Evolutionary conservation across 1,140 invertebrate genomes (phyloP), one percentile per base, ranked within the genome.

Genomic region (Coenobita brevimanus): DNA sequence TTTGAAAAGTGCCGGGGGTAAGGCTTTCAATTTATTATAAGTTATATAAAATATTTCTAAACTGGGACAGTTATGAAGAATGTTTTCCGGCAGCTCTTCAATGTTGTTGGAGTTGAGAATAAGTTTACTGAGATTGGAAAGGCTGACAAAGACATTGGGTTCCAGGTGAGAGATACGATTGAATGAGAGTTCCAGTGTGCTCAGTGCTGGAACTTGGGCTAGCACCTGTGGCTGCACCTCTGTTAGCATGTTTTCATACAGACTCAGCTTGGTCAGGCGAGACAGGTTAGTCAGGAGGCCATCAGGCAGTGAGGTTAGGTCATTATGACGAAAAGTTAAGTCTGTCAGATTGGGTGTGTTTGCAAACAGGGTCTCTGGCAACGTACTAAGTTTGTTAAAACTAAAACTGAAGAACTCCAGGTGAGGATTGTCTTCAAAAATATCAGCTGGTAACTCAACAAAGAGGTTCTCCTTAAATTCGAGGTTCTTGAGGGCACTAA

Each of bases 331-430:
- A 41, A 95, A 91, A 85, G 95, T 95, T 50, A 95, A 91, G 41
- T 93, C 93, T 82, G 92, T 92, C 54, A 96, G 90, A 80, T 94
- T 93, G 33, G 92, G 92, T 89, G 95, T 92, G 91, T 94, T 93
- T 60, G 93, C 92, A 90, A 96, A 95, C 57, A 95, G 92, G 17
- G 93, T 94, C 2, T 92, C 92, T 21, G 94, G 93, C 89, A 96
- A 92, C 90, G 93, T 92, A 3, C 91, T 92, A 89, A 96, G 91
- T 71, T 94, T 93, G 90, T 95, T 95, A 78, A 93, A 92, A 54
- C 94, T 94, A 80, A 96, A 92, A 91, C 95, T 95, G 41, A 96
- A 93, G 67, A 93, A 93, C 86, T 94, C 92, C 13, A 96, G 91
- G 84, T 93, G 93, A 24, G 93, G 92, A 17, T 94, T 88, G 6